Evolutionary conservation across 2,113 vertebrate genomes (phyloP), one percentile per base, ranked within the genome.

Genomic region (Sigmodon hispidus): DNA sequence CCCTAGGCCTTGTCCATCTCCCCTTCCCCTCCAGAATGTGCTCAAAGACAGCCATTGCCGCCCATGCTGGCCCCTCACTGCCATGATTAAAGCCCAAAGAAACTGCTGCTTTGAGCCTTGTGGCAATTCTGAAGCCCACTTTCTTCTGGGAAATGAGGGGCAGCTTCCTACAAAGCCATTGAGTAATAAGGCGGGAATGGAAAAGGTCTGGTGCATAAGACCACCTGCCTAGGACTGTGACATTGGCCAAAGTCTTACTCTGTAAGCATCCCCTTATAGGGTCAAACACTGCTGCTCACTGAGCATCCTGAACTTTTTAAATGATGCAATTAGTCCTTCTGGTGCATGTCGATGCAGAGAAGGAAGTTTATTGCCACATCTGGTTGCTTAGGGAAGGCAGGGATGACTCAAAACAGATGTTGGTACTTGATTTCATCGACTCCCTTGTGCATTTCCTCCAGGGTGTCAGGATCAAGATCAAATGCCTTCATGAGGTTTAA

Each of bases 401-500:
- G 50, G 65, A 76, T 69, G 73, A 48, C 72, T 96, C 36, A 15
- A 61, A 72, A 59, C 21, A 85, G 59, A 69, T 72, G 10, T 26
- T 59, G 31, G 31, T 77, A 26, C 13, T 31, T 89, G 73, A 57
- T 43, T 43, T 34, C 43, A n/a, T 40, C 12, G 29, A 36, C 52
- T 89, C 52, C 4, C 65, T 70, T 89, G 15, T 96, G 57, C 72
- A 17, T 90, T 89, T 95, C 19, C 81, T 95, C 48, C 96, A 99
- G 99, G 97, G 98, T 99, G 3, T 99, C 99, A 4, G 99, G 99
- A 57, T 98, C 99, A 83, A 99, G 99, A 96, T 99, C 99, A 0
- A 99, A 99, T 0, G 98, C 99, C 1, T 99, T 99, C 96, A 99
- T 99, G 99, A 99, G 99, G 73, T 99, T 99, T 97, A 99, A 99